phyloP scores from a whole-genome alignment of 1,140 invertebrate species.

The Diachasma alloeum region DNA sequence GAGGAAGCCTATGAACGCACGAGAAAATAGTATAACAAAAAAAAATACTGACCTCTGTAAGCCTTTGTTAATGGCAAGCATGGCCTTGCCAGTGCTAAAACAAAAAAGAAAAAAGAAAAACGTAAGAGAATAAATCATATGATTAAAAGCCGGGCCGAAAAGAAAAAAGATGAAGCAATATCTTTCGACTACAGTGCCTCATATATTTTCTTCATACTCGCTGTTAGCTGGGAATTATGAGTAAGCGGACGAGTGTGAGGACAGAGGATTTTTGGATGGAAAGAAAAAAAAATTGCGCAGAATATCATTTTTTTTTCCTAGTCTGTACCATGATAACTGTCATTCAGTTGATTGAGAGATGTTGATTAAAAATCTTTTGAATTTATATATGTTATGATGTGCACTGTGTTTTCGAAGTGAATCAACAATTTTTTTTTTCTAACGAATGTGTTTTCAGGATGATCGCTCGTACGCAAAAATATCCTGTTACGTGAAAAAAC shows the following conservation, averaged over 20 bases:
- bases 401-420: neutral
- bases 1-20: conserved; percentile 33
- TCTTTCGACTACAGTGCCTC: conserved; percentile 18
- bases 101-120: conserved; percentile 69
- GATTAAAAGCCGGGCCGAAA: conserved; percentile 39
- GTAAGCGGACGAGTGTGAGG: conserved; percentile 28
- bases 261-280: conserved; percentile 7
- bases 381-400: no score
- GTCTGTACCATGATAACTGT: neutral
- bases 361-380: neutral
- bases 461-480: conserved; percentile 29
- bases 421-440: neutral
- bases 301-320: neutral
- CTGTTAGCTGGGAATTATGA: conserved; percentile 13
- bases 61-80: conserved; percentile 89
- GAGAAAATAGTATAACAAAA: conserved; percentile 43
- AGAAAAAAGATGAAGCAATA: conserved; percentile 42
- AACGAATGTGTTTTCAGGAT: conserved; percentile 13
- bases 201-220: conserved; percentile 16
- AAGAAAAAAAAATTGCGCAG: conserved; percentile 20
- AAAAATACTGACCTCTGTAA: conserved; percentile 81
- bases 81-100: conserved; percentile 80
- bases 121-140: conserved; percentile 58
- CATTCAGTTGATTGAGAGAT: neutral
- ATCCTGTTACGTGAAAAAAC: neutral